Percentiles rank a stretch among this genome's conserved stretches.
Evolutionary conservation across 2,888 invertebrate genomes (phyloP).

Genomic region (Carabus problematicus): DNA sequence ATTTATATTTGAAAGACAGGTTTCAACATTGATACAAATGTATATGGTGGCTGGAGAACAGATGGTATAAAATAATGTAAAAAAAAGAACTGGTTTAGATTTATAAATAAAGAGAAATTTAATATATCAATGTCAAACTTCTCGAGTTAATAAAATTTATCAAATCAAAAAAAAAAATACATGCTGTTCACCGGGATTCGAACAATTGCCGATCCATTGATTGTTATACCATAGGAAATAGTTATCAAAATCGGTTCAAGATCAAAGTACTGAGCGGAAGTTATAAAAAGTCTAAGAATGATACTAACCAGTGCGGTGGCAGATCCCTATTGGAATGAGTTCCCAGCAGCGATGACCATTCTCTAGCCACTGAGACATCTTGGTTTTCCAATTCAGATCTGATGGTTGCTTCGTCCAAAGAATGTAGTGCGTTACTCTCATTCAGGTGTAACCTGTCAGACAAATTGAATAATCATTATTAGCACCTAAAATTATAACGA

Average conservation of each 20-base stretch:
- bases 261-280: background rate
- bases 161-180: too few species aligned
- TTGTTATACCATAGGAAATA: background rate
- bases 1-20: too few species aligned
- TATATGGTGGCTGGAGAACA: too few species aligned
- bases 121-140: too few species aligned
- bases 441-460: constrained; percentile 33
- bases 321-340: constrained; percentile 53
- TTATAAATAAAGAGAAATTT: too few species aligned
- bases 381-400: constrained; percentile 62
- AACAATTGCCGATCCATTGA: background rate
- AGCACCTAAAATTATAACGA: too few species aligned
- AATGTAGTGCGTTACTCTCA: constrained; percentile 54
- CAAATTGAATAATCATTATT: constrained; percentile 13
- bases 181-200: background rate
- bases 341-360: constrained; percentile 64
- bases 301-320: constrained; percentile 47
- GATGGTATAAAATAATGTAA: too few species aligned
- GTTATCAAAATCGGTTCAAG: background rate
- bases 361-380: constrained; percentile 63
- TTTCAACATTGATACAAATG: too few species aligned
- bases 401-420: constrained; percentile 63
- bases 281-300: background rate
- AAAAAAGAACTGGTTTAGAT: too few species aligned
- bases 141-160: too few species aligned